Percentiles rank a stretch among this genome's conserved stretches.
Evolutionary conservation across 2,797 vertebrate species (phyloP).

Genomic region (Gallinago nigripennis): DNA sequence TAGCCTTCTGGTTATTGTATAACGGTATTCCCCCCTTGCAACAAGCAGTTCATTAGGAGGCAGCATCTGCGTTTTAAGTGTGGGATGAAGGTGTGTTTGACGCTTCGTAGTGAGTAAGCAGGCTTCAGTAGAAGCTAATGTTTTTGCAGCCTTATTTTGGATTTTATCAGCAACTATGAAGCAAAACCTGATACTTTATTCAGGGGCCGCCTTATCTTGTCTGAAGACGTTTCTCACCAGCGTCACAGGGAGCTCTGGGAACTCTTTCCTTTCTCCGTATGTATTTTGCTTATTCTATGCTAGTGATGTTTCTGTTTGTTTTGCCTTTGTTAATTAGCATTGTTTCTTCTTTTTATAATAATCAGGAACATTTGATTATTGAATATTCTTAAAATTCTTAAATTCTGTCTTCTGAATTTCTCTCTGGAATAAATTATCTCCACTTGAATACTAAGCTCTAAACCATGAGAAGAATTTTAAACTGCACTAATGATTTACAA

Average conservation of each 20-base stretch:
- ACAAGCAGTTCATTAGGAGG: conserved; percentile 50
- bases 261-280: conserved; percentile 23
- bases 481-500: background rate
- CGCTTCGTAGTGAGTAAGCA: conserved; percentile 62
- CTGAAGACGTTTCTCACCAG: conserved; percentile 25
- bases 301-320: background rate
- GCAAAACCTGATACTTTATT: conserved; percentile 48
- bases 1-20: conserved; percentile 36
- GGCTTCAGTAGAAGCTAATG: conserved; percentile 46
- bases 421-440: conserved; percentile 2
- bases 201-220: conserved; percentile 35
- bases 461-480: conserved; percentile 29
- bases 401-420: background rate
- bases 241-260: conserved; percentile 35
- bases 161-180: conserved; percentile 61
- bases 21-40: conserved; percentile 39
- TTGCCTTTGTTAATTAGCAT: background rate
- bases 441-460: background rate
- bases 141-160: conserved; percentile 57
- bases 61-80: conserved; percentile 58
- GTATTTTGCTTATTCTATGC: conserved; percentile 18
- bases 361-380: background rate
- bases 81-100: conserved; percentile 66
- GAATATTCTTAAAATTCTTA: background rate
- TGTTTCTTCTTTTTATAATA: background rate